Evolutionary conservation across 2,797 vertebrate genomes (phyloP).

Genomic region (Eulemur mongoz): DNA sequence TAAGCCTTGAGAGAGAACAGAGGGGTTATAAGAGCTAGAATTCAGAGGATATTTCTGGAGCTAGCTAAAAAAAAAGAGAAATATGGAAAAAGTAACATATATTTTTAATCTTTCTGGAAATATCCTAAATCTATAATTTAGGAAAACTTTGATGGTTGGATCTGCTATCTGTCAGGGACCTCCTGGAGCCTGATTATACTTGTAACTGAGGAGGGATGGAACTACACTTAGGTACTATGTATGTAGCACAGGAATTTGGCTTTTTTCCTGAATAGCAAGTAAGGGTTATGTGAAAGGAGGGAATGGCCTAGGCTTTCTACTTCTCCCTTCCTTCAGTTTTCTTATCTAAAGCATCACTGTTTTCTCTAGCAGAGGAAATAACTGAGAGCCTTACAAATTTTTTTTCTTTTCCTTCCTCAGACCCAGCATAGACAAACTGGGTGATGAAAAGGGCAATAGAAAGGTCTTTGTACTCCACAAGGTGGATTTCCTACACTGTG

Average conservation of each 20-base stretch:
- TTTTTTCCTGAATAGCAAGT: neutral
- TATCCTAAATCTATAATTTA: neutral
- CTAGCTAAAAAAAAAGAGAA: neutral
- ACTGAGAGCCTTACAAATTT: neutral
- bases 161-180: neutral
- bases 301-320: neutral
- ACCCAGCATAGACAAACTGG: neutral
- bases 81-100: neutral
- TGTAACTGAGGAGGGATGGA: neutral
- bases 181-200: neutral
- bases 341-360: neutral
- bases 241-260: neutral
- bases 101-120: neutral
- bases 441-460: neutral
- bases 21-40: neutral
- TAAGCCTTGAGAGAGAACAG: neutral
- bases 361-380: neutral
- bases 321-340: neutral
- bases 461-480: neutral
- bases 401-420: neutral
- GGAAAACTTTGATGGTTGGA: neutral
- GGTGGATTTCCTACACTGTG: neutral
- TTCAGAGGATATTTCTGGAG: neutral
- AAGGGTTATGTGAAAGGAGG: neutral
- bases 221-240: neutral